A percentile compares a stretch with the other conserved stretches of the same genome.
Conservation (phyloP, 1,140 invertebrate genomes). For the Parasteatoda tepidariorum region DNA sequence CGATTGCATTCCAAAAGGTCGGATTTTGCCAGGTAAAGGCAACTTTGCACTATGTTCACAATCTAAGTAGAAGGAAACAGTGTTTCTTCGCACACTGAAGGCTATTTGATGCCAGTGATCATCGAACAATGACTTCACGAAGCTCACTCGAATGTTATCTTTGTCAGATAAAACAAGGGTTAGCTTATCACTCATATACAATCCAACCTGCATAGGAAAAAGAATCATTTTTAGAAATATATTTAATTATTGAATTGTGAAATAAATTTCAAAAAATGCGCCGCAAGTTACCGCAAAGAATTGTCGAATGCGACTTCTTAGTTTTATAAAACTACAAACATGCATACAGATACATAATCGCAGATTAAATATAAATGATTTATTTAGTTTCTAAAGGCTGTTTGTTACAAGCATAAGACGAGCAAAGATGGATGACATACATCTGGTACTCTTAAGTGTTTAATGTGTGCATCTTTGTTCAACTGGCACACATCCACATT, state of each 20-base stretch:
- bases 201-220: constrained; percentile 15
- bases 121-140: constrained; percentile 42
- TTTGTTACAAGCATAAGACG: no score
- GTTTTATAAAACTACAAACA: no score
- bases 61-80: constrained; percentile 43
- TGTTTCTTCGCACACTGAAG: constrained; percentile 36
- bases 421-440: no score
- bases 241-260: background rate
- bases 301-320: no score
- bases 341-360: no score
- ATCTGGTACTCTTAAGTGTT: no score
- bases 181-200: constrained; percentile 47
- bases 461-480: no score
- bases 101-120: constrained; percentile 41
- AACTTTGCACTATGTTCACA: constrained; percentile 41
- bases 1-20: constrained; percentile 40
- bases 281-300: background rate
- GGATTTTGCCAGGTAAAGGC: constrained; percentile 35
- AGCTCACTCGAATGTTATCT: constrained; percentile 48
- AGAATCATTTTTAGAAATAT: background rate
- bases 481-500: no score
- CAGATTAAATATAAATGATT: no score
- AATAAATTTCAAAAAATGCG: background rate
- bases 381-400: no score
- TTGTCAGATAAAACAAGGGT: constrained; percentile 46